These are phyloP conservation scores for Ceyx cyanopectus DNA, from an alignment of 2,113 vertebrate genomes.

Conservation along the genomic window DNA sequence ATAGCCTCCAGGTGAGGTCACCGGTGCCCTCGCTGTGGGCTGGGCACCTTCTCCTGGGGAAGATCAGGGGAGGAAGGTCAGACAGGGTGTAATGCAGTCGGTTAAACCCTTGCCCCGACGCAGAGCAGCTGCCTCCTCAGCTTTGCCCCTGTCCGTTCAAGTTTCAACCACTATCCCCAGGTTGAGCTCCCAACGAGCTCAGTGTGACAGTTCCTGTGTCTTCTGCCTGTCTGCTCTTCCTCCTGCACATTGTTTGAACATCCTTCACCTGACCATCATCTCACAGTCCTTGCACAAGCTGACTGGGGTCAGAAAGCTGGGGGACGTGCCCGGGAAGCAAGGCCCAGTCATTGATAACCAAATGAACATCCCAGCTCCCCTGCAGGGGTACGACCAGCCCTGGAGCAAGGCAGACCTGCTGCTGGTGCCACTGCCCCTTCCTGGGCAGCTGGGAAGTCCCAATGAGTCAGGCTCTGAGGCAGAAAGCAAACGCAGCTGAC, in stretches of 20 bases:
- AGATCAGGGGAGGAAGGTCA: background rate
- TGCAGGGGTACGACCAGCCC: background rate
- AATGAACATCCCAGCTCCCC: background rate
- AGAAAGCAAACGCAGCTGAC: background rate
- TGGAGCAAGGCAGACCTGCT: background rate
- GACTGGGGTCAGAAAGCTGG: background rate
- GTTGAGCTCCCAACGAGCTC: background rate
- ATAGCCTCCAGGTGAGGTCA: constrained; percentile 80
- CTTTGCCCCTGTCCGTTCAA: background rate
- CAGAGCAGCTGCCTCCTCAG: accelerated
- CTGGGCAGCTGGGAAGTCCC: background rate
- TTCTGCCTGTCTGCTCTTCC: background rate
- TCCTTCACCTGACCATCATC: background rate
- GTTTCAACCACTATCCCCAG: background rate
- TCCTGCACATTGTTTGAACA: background rate
- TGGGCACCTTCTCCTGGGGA: background rate
- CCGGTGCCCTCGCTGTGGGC: accelerated
- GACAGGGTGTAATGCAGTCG: accelerated
- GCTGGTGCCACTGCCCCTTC: background rate
- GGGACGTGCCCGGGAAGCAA: accelerated
- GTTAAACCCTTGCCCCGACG: background rate
- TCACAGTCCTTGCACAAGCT: background rate
- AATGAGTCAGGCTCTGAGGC: background rate
- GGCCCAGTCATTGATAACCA: background rate
- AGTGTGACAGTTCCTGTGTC: accelerated